Evolutionary conservation across 2,797 vertebrate genomes (phyloP), one percentile per base, ranked within the genome.

Genomic region (Nyctibius grandis): DNA sequence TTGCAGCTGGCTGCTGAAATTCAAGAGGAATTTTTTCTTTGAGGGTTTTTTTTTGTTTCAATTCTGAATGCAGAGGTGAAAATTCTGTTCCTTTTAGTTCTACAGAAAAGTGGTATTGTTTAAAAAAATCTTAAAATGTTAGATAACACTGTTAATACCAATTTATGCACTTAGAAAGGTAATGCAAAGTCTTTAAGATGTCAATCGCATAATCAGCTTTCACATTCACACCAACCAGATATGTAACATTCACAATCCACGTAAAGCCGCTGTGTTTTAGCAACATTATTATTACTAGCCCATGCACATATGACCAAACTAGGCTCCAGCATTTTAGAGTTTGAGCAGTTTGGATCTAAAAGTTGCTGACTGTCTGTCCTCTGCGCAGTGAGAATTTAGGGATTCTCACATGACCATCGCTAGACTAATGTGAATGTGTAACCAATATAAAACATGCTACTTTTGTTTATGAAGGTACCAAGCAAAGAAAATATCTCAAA

Each of bases 1-100:
- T 88, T 89, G 59, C 76, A 85, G 69, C n/a, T 85, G 72, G 64
- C 44, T 89, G 60, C 44, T 95, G 72, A 89, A 85, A 72, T 89
- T 84, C 53, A 84, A 73, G 81, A 79, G 36, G 50, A 57, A 44
- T 77, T 88, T 81, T 85, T 75, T 26, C 1, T 63, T 72, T n/a
- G n/a, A n/a, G 40, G 15, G 15, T n/a, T n/a, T n/a, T n/a, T 31
- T 36, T 56, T 76, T 84, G 21, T 61, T 86, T 36, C 34, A 91
- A 53, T 91, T 91, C 48, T 64, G 68, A 90, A 51, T 36, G 60
- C 59, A 79, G 80, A 91, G 56, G 47, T 89, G 48, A 91, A 65
- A 96, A 93, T 77, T 47, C 23, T 70, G 25, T 76, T 84, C 61
- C 42, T 76, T 90, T 92, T 90, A 80, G 54, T 82, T 89, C 42